A percentile compares a stretch with the other conserved stretches of the same genome.
Conservation (phyloP, 2,888 invertebrate genomes). For the Euzophera pinguis region DNA sequence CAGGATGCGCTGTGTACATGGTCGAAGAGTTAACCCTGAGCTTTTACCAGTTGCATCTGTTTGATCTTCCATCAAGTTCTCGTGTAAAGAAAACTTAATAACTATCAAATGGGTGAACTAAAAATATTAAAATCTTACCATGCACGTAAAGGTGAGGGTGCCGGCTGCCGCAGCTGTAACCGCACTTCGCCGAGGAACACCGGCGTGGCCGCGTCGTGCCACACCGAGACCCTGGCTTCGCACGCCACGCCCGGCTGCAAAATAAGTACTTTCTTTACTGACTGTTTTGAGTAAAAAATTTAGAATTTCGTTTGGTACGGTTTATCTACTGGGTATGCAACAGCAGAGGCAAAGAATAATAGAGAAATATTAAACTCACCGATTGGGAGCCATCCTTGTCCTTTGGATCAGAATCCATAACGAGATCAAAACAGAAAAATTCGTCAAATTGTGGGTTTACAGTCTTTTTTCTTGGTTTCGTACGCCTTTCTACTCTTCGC, state of each 20-base stretch:
- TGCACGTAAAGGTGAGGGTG: constrained; percentile 75
- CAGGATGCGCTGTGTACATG: too few relatives aligned
- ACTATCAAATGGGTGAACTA: too few relatives aligned
- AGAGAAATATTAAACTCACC: constrained; percentile 45
- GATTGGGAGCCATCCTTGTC: constrained; percentile 78
- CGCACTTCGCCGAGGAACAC: constrained; percentile 94
- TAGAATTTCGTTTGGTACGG: too few relatives aligned
- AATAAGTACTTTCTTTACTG: neutral
- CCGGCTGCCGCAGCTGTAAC: constrained; percentile 85
- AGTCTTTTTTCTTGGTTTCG: constrained; percentile 94
- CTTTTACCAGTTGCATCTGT: too few relatives aligned
- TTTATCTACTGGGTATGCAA: too few relatives aligned
- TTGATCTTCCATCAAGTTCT: too few relatives aligned
- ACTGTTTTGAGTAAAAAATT: too few relatives aligned
- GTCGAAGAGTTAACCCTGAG: too few relatives aligned
- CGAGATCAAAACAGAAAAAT: constrained; percentile 87
- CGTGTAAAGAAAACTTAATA: too few relatives aligned
- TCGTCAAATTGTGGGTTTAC: constrained; percentile 94
- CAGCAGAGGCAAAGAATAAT: too few relatives aligned
- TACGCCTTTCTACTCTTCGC: constrained; percentile 87
- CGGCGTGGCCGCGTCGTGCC: constrained; percentile 92
- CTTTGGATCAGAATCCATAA: constrained; percentile 78
- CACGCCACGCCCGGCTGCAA: constrained; percentile 83
- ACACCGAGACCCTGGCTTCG: constrained; percentile 90
- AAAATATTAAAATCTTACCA: too few relatives aligned